A percentile compares a stretch with the other conserved stretches of the same genome.
Evolutionary conservation across 2,888 invertebrate species (phyloP).

Genomic region (Temnothorax ravouxi): DNA sequence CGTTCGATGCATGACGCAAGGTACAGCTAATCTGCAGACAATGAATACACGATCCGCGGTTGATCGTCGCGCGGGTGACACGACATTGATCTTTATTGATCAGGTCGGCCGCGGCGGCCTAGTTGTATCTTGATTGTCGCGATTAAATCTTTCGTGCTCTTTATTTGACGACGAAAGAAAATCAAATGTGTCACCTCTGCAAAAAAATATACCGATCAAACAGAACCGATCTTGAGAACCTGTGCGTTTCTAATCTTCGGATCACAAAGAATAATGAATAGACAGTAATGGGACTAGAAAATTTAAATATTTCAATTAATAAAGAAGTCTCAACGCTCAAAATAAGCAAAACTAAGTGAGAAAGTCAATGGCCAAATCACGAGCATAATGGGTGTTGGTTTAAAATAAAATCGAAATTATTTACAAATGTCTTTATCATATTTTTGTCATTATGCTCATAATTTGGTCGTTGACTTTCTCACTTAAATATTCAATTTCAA

Average conservation of each 20-base stretch:
- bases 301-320: not conserved
- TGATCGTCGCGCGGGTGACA: not conserved
- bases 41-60: slow-evolving; percentile 35
- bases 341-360: too few species aligned
- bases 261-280: not conserved
- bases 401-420: too few species aligned
- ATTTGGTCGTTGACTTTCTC: too few species aligned
- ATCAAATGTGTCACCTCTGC: not conserved
- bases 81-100: slow-evolving; percentile 20
- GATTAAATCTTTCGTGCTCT: slow-evolving; percentile 2
- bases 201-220: not conserved
- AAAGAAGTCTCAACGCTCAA: too few species aligned
- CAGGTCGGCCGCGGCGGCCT: not conserved
- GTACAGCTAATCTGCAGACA: slow-evolving; percentile 57
- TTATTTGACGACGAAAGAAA: not conserved
- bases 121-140: not conserved
- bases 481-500: not conserved
- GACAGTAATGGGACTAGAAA: not conserved
- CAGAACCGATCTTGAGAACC: not conserved
- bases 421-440: too few species aligned
- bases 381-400: too few species aligned
- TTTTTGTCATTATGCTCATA: too few species aligned
- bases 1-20: slow-evolving; percentile 58
- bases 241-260: not conserved
- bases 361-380: too few species aligned